These are phyloP conservation scores for Hirudinaria manillensis DNA, from an alignment of 2,888 invertebrate species.

Conservation along the genomic window DNA sequence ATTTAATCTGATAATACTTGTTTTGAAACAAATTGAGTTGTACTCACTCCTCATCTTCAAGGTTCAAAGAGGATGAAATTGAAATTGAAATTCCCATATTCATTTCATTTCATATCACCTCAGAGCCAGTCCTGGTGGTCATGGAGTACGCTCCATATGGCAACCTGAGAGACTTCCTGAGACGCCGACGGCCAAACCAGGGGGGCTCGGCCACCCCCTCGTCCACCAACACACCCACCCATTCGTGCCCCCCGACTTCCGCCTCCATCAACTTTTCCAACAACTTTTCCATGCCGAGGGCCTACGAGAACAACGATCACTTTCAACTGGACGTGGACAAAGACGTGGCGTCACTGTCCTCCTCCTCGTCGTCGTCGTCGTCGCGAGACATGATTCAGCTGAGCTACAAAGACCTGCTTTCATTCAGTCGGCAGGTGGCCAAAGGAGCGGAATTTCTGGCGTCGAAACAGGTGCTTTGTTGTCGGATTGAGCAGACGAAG, in stretches of 20 bases:
- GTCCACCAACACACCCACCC: neutral
- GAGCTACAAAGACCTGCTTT: conserved; percentile 86
- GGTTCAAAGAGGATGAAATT: too few species aligned
- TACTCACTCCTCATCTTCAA: too few species aligned
- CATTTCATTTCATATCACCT: neutral
- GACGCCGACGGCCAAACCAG: conserved; percentile 67
- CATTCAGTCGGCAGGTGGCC: conserved; percentile 93
- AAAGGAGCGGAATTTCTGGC: conserved; percentile 96
- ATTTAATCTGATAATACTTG: too few species aligned
- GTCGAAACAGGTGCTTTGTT: conserved; percentile 60
- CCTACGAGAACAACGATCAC: neutral
- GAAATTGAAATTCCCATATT: too few species aligned
- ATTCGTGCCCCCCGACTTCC: neutral
- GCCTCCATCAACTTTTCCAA: neutral
- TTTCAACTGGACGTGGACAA: neutral
- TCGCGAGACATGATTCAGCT: conserved; percentile 54
- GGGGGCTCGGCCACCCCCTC: neutral
- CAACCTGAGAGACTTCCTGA: conserved; percentile 85
- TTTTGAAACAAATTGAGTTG: too few species aligned
- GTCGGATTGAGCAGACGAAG: neutral
- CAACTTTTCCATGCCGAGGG: neutral
- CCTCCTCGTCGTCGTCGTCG: neutral
- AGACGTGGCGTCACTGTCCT: neutral
- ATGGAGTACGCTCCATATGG: conserved; percentile 64
- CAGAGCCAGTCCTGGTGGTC: conserved; percentile 54